Evolutionary conservation across 2,797 vertebrate genomes (phyloP).

Genomic region (Poeciliopsis presidionis): DNA sequence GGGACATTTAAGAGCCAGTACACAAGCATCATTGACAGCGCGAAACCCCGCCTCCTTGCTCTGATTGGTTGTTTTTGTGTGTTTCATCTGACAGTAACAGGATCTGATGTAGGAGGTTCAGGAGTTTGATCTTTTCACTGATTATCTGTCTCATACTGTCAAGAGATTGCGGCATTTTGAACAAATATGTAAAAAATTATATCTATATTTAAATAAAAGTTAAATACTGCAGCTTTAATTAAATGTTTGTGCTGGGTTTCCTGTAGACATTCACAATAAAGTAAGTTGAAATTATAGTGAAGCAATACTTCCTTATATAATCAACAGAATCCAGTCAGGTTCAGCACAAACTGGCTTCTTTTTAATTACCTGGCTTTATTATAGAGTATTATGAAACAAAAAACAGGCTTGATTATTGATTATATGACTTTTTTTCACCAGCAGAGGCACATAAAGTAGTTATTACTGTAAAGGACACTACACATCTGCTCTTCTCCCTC

Average conservation of each 20-base stretch:
- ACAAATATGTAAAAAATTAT: too few relatives aligned
- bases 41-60: too few relatives aligned
- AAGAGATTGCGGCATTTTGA: too few relatives aligned
- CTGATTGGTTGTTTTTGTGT: too few relatives aligned
- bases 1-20: too few relatives aligned
- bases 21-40: too few relatives aligned
- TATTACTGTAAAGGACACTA: slow-evolving; percentile 46
- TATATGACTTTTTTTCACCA: slow-evolving; percentile 65
- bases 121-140: too few relatives aligned
- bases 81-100: too few relatives aligned
- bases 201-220: too few relatives aligned
- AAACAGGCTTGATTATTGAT: slow-evolving; percentile 18
- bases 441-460: slow-evolving; percentile 68
- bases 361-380: neutral
- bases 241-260: slow-evolving; percentile 33
- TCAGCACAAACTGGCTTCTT: neutral
- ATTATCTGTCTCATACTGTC: too few relatives aligned
- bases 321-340: slow-evolving; percentile 13
- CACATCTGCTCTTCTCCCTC: slow-evolving; percentile 35
- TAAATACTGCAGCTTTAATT: neutral
- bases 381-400: slow-evolving; percentile 14
- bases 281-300: slow-evolving; percentile 38
- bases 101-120: too few relatives aligned
- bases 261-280: slow-evolving; percentile 39
- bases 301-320: slow-evolving; percentile 60